These are phyloP conservation scores for Epizoanthus rinbou DNA, from an alignment of 92 coral and sea anemone genomes.

Conservation along the genomic window DNA sequence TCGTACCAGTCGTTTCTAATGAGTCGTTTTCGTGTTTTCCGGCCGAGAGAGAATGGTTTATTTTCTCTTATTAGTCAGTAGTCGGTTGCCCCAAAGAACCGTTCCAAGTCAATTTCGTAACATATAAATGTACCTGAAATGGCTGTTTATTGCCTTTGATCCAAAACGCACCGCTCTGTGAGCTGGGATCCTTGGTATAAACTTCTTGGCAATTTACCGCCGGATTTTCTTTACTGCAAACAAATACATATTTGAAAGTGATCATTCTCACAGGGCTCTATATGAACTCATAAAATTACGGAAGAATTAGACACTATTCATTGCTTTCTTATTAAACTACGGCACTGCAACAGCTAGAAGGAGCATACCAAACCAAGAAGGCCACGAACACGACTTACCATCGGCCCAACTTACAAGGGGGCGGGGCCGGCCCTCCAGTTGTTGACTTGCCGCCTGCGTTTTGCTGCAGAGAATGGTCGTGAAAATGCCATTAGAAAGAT, in stretches of 20 bases:
- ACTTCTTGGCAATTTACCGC: slow-evolving; percentile 82
- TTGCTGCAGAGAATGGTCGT: slow-evolving; percentile 1
- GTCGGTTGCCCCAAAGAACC: not conserved
- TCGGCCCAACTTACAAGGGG: slow-evolving; percentile 73
- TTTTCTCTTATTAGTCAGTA: too few relatives aligned
- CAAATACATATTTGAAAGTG: not conserved
- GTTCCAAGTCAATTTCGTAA: not conserved
- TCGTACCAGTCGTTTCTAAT: too few relatives aligned
- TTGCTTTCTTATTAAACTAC: too few relatives aligned
- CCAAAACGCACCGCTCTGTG: slow-evolving; percentile 84
- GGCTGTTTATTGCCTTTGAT: slow-evolving; percentile 69
- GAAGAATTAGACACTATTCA: too few relatives aligned
- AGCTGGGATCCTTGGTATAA: slow-evolving; percentile 64
- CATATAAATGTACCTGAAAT: slow-evolving; percentile 61
- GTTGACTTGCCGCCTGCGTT: slow-evolving; percentile 42
- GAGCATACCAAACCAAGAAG: not conserved
- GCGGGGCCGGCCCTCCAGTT: slow-evolving; percentile 35
- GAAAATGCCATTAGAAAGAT: too few relatives aligned
- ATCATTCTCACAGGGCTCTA: too few relatives aligned
- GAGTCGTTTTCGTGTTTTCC: too few relatives aligned
- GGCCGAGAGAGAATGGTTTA: too few relatives aligned
- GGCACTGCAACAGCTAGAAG: too few relatives aligned
- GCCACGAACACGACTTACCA: slow-evolving; percentile 54
- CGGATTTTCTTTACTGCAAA: slow-evolving; percentile 73
- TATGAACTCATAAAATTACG: too few relatives aligned